Evolutionary conservation across 2,888 invertebrate genomes (phyloP).

Genomic region (Sepiola atlantica): DNA sequence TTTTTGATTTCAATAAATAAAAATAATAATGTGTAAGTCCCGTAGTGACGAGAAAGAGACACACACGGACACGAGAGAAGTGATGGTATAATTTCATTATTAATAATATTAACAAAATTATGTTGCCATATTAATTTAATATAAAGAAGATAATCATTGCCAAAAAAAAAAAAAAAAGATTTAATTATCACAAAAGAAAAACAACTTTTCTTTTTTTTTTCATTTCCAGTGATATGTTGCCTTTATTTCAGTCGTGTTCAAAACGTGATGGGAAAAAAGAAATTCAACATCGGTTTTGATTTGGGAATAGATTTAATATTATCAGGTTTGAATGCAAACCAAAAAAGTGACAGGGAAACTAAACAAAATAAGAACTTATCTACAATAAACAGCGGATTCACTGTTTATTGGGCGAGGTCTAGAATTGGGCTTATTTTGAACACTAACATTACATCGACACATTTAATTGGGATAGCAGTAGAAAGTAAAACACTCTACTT

Average conservation of each 20-base stretch:
- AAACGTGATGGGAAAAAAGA: background rate
- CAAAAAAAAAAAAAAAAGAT: too few species aligned
- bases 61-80: too few species aligned
- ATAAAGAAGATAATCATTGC: too few species aligned
- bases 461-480: background rate
- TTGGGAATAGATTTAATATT: background rate
- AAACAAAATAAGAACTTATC: background rate
- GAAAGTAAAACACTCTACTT: background rate
- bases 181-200: background rate
- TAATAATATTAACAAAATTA: too few species aligned
- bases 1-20: too few species aligned
- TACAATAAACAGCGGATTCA: background rate
- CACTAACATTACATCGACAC: background rate
- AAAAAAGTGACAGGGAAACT: background rate
- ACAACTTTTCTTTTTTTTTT: background rate
- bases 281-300: background rate
- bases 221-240: background rate
- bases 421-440: background rate
- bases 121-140: too few species aligned
- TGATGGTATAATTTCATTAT: too few species aligned
- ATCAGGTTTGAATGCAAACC: background rate
- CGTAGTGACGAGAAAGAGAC: too few species aligned
- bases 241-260: background rate
- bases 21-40: too few species aligned
- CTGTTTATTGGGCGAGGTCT: background rate